Percentiles rank a stretch among this genome's conserved stretches.
Evolutionary conservation across 2,113 vertebrate species (phyloP).

Genomic region (Strix aluco): DNA sequence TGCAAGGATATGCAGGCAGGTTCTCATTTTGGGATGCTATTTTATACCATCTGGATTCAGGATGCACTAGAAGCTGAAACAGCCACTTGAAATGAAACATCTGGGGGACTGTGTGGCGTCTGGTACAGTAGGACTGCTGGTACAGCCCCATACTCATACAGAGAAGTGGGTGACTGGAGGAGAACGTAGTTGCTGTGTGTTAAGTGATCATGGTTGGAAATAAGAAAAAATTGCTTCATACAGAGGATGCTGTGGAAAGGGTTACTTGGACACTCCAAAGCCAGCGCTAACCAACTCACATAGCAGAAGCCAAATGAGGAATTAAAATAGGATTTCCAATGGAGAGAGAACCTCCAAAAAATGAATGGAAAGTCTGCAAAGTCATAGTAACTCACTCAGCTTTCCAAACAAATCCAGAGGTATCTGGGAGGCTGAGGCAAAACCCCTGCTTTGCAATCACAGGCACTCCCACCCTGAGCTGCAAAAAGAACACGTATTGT

Average conservation of each 20-base stretch:
- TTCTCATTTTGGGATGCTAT: not conserved
- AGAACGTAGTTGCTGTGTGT: not conserved
- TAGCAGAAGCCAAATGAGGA: not conserved
- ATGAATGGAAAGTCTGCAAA: not conserved
- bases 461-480: not conserved
- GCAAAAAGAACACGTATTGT: not conserved
- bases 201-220: not conserved
- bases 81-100: not conserved
- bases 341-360: not conserved
- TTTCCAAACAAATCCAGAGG: not conserved
- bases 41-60: not conserved
- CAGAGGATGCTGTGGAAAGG: not conserved
- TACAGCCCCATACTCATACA: rapidly evolving
- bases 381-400: not conserved
- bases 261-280: not conserved
- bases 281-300: not conserved
- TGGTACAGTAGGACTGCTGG: not conserved
- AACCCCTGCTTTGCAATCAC: not conserved
- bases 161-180: not conserved
- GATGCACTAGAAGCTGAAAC: not conserved
- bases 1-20: not conserved
- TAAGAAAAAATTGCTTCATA: not conserved
- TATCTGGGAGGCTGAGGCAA: not conserved
- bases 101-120: not conserved
- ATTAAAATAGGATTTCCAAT: not conserved